phyloP scores from a whole-genome alignment of 2,888 invertebrate species.

The Plemyria rubiginata region DNA sequence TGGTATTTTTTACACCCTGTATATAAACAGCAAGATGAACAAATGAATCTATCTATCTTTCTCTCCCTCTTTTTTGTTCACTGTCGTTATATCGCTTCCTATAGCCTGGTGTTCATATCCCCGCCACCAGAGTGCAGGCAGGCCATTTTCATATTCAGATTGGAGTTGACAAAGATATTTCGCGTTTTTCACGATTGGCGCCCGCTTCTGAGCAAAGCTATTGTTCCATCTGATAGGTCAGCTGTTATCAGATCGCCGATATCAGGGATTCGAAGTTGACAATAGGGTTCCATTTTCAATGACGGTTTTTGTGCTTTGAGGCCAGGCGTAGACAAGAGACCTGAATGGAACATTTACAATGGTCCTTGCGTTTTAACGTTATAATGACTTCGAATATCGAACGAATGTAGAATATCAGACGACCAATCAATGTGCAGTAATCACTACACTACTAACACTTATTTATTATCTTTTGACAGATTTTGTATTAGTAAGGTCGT shows the following conservation, averaged over 20 bases:
- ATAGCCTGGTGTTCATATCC: not conserved
- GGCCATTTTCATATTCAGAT: conserved; percentile 78
- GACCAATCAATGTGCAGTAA: too few species aligned
- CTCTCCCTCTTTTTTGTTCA: not conserved
- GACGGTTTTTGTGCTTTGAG: not conserved
- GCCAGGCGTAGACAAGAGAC: not conserved
- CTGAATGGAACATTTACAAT: not conserved
- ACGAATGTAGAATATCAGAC: not conserved
- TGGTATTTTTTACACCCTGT: too few species aligned
- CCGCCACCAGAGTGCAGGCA: conserved; percentile 47
- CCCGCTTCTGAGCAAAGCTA: conserved; percentile 53
- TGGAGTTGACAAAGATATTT: conserved; percentile 56
- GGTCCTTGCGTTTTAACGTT: not conserved
- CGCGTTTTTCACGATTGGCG: conserved; percentile 48
- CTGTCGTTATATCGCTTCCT: not conserved
- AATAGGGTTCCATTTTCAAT: conserved; percentile 3
- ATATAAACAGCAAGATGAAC: not conserved
- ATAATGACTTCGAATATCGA: not conserved
- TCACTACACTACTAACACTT: too few species aligned
- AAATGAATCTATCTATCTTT: not conserved
- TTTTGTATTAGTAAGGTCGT: too few species aligned
- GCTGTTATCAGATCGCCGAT: conserved; percentile 34
- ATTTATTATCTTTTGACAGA: too few species aligned
- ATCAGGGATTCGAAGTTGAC: conserved; percentile 18
- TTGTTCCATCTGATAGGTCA: conserved; percentile 44